phyloP scores from a whole-genome alignment of 1,140 invertebrate genomes.

The Linepithema humile region DNA sequence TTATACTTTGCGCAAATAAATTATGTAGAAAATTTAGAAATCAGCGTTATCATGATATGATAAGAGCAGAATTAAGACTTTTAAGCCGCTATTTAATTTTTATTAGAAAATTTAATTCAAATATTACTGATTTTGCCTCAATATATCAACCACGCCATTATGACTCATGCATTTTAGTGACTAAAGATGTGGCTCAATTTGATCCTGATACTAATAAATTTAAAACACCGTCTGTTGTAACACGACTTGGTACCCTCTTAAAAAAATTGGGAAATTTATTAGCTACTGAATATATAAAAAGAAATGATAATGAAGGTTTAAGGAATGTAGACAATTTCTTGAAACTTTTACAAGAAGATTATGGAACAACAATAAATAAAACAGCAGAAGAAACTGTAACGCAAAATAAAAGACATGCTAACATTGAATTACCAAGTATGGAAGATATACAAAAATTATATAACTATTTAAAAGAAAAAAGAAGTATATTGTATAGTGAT shows the following conservation, averaged over 20 bases:
- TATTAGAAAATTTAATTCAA: neutral
- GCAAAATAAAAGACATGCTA: neutral
- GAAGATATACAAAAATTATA: neutral
- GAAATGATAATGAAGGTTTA: neutral
- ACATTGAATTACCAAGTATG: slow-evolving; percentile 1
- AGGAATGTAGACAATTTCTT: neutral
- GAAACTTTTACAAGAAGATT: neutral
- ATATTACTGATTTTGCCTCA: slow-evolving; percentile 1
- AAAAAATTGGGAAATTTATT: neutral
- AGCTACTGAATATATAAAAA: slow-evolving; percentile 1
- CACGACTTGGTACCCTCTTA: neutral
- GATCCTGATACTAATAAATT: neutral
- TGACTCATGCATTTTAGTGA: neutral
- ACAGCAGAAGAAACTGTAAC: neutral
- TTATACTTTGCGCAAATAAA: slow-evolving; percentile 2
- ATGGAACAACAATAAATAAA: slow-evolving; percentile 15
- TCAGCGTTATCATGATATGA: slow-evolving; percentile 5
- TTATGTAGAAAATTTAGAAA: neutral
- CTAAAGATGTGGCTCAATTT: neutral
- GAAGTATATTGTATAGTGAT: neutral
- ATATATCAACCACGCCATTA: slow-evolving; percentile 1
- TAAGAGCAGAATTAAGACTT: neutral
- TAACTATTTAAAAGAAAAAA: neutral
- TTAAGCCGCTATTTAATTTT: neutral
- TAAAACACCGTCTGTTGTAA: neutral